A percentile compares a stretch with the other conserved stretches of the same genome.
Conservation (phyloP, 1,140 invertebrate genomes). For the Drosophila ercepeae region DNA sequence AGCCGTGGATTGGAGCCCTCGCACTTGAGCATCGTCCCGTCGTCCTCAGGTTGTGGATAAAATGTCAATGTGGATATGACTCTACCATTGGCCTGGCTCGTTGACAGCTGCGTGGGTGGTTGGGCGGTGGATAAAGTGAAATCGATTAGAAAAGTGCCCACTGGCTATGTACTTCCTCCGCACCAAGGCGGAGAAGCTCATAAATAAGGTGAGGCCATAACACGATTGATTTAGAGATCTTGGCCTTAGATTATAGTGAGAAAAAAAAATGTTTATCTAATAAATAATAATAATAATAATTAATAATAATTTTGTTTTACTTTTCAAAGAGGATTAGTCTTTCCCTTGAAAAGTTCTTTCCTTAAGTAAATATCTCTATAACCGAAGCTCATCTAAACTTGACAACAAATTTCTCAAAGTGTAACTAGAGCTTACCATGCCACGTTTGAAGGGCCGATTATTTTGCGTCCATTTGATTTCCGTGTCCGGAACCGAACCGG, state of each 20-base stretch:
- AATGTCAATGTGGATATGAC: slow-evolving; percentile 92
- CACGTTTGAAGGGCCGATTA: slow-evolving; percentile 88
- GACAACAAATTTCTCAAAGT: not conserved
- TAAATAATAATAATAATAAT: not conserved
- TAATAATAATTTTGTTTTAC: not conserved
- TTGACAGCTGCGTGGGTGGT: slow-evolving; percentile 85
- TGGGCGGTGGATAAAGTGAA: slow-evolving; percentile 43
- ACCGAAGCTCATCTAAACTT: no score
- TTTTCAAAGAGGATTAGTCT: no score
- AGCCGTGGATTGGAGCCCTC: slow-evolving; percentile 92
- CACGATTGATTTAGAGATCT: slow-evolving; percentile 14
- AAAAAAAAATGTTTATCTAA: not conserved
- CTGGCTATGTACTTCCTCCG: not conserved
- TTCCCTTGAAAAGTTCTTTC: no score
- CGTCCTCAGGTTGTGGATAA: slow-evolving; percentile 92
- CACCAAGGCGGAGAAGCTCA: slow-evolving; percentile 47
- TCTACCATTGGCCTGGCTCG: slow-evolving; percentile 87
- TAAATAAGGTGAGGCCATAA: slow-evolving; percentile 48
- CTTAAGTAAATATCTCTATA: no score
- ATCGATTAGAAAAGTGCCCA: slow-evolving; percentile 75
- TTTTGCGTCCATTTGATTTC: slow-evolving; percentile 92
- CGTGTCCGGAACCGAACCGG: slow-evolving; percentile 93
- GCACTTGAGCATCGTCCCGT: slow-evolving; percentile 92
- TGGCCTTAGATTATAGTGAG: not conserved
- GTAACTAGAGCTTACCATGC: slow-evolving; percentile 86